These are phyloP conservation scores for Metacarcinus magister DNA, from an alignment of 2,888 invertebrate genomes.

Conservation along the genomic window DNA sequence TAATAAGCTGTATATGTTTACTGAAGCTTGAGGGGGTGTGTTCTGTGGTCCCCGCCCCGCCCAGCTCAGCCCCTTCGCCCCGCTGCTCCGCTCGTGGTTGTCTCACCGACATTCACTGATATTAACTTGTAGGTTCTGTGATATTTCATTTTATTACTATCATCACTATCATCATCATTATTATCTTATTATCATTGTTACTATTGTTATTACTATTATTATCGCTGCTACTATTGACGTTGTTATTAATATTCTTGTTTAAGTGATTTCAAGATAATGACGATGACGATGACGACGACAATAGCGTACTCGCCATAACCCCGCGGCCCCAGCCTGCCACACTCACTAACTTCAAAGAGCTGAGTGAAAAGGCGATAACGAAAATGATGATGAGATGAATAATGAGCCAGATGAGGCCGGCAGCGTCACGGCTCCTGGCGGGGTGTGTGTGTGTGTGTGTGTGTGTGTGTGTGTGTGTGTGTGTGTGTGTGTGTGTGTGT, in stretches of 20 bases:
- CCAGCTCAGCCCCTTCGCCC: too few species aligned
- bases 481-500: conserved; percentile 26
- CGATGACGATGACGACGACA: not conserved
- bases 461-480: conserved; percentile 26
- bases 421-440: not conserved
- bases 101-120: too few species aligned
- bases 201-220: not conserved
- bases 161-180: too few species aligned
- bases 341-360: not conserved
- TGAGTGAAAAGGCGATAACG: not conserved
- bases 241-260: not conserved
- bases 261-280: not conserved
- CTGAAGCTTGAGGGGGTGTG: too few species aligned
- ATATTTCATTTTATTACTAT: too few species aligned
- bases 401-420: conserved; percentile 2
- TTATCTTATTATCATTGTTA: not conserved
- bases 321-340: not conserved
- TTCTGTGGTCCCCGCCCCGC: too few species aligned
- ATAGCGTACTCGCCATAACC: not conserved
- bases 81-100: too few species aligned
- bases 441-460: not conserved
- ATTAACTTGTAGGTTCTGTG: too few species aligned
- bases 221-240: not conserved
- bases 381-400: conserved; percentile 40
- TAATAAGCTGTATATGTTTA: too few species aligned